A percentile compares a stretch with the other conserved stretches of the same genome.
phyloP scores from a whole-genome alignment of 1,140 invertebrate species.

The Drosophila auraria region DNA sequence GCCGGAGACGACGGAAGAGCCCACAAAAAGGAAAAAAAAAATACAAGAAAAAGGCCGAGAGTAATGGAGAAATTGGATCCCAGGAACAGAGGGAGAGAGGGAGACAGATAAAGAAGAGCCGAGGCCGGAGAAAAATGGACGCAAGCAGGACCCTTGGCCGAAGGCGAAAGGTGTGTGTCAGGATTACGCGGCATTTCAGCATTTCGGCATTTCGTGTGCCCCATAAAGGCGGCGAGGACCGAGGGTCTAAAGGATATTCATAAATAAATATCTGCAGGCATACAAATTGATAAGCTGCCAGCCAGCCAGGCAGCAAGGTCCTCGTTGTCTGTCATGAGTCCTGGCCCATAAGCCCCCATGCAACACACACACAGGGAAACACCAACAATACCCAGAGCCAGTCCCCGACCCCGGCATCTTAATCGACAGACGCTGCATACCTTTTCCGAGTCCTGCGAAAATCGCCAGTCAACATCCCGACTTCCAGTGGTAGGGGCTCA shows the following conservation, averaged over 20 bases:
- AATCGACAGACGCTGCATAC: conserved; percentile 77
- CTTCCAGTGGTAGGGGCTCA: conserved; percentile 11
- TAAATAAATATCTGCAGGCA: conserved; percentile 83
- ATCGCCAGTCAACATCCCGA: conserved; percentile 49
- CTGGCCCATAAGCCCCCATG: conserved; percentile 37
- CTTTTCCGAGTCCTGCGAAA: conserved; percentile 66
- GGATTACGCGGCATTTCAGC: conserved; percentile 77
- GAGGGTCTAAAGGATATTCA: conserved; percentile 77
- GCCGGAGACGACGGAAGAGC: conserved; percentile 28
- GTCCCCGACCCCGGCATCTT: conserved; percentile 64
- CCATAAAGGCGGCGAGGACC: conserved; percentile 54
- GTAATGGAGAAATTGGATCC: conserved; percentile 1
- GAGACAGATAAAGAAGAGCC: conserved; percentile 39
- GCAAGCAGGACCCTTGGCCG: conserved; percentile 42
- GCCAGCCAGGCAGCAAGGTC: conserved; percentile 27
- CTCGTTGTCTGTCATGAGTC: conserved; percentile 61
- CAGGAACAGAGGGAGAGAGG: neutral
- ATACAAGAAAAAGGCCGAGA: conserved; percentile 1
- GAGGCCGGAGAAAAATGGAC: conserved; percentile 33
- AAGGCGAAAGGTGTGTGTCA: conserved; percentile 69
- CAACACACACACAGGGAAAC: conserved; percentile 26
- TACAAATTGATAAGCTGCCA: conserved; percentile 81
- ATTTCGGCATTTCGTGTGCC: conserved; percentile 25
- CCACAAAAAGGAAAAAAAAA: conserved; percentile 13
- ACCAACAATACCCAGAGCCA: conserved; percentile 3